These are phyloP conservation scores for Apis cerana DNA, from an alignment of 1,140 invertebrate genomes.

Conservation along the genomic window DNA sequence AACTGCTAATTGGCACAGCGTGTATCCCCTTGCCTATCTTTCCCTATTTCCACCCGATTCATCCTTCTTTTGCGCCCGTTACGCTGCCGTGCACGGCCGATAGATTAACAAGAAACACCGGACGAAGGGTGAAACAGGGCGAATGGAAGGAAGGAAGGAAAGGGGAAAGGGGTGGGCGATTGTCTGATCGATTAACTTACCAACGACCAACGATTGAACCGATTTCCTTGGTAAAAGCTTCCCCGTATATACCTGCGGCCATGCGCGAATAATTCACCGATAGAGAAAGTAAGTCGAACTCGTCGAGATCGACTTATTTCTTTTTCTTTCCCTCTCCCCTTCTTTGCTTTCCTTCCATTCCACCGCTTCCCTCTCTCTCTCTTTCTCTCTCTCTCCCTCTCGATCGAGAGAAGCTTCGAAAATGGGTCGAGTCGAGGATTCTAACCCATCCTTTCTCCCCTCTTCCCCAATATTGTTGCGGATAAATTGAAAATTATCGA, in stretches of 20 bases:
- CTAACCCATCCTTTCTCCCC: background rate
- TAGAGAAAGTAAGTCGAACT: background rate
- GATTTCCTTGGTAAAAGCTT: background rate
- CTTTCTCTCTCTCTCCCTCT: background rate
- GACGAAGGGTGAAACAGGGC: background rate
- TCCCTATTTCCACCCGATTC: conserved; percentile 2
- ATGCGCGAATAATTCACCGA: background rate
- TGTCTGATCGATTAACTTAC: conserved; percentile 41
- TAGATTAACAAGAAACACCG: conserved; percentile 18
- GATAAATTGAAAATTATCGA: background rate
- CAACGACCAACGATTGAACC: conserved; percentile 32
- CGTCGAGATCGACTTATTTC: background rate
- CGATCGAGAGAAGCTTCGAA: background rate
- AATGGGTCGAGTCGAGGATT: background rate
- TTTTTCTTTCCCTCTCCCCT: background rate
- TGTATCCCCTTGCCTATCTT: conserved; percentile 51
- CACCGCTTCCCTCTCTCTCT: background rate
- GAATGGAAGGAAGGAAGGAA: too few relatives aligned
- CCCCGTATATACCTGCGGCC: background rate
- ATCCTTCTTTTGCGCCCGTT: background rate
- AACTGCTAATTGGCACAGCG: conserved; percentile 63
- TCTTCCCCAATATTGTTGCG: background rate
- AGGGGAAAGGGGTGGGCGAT: background rate
- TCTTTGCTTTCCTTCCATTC: background rate
- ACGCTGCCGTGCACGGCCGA: background rate